Evolutionary conservation across 92 coral and sea anemone genomes (phyloP).

Genomic region (Palythoa grandis): DNA sequence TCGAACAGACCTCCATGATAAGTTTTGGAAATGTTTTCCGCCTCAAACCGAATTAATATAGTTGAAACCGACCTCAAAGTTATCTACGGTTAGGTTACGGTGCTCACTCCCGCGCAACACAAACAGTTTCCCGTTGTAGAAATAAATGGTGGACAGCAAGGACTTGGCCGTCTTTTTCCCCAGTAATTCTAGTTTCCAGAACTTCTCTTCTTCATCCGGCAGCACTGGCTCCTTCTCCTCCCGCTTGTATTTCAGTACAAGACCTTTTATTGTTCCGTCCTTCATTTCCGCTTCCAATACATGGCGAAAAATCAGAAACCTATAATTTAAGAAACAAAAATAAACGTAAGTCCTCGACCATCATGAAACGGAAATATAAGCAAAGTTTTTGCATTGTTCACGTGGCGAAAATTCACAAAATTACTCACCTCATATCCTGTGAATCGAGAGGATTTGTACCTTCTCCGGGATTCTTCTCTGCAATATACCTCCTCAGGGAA

Average conservation of each 20-base stretch:
- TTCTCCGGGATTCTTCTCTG: no score
- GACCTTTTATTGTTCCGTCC: slow-evolving; percentile 27
- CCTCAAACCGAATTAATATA: slow-evolving; percentile 21
- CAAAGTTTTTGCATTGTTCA: no score
- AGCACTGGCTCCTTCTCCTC: slow-evolving; percentile 6
- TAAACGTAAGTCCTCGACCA: slow-evolving; percentile 3
- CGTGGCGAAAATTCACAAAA: no score
- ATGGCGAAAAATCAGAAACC: slow-evolving; percentile 25
- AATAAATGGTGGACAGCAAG: slow-evolving; percentile 18
- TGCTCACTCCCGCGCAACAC: slow-evolving; percentile 4
- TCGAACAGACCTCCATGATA: slow-evolving; percentile 15
- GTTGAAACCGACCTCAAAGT: slow-evolving; percentile 22
- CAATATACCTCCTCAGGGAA: no score
- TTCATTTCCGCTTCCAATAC: slow-evolving; percentile 16
- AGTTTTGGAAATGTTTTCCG: slow-evolving; percentile 15
- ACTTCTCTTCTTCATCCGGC: slow-evolving; percentile 21
- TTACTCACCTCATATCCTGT: no score
- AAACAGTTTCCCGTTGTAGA: slow-evolving; percentile 25
- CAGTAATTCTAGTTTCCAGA: not conserved
- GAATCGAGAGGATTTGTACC: no score
- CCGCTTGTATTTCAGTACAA: not conserved
- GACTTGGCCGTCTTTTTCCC: slow-evolving; percentile 21
- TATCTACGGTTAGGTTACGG: not conserved
- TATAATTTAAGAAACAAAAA: slow-evolving; percentile 10
- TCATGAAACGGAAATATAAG: no score